phyloP scores from a whole-genome alignment of 2,797 vertebrate species.

The Heterohyrax brucei region DNA sequence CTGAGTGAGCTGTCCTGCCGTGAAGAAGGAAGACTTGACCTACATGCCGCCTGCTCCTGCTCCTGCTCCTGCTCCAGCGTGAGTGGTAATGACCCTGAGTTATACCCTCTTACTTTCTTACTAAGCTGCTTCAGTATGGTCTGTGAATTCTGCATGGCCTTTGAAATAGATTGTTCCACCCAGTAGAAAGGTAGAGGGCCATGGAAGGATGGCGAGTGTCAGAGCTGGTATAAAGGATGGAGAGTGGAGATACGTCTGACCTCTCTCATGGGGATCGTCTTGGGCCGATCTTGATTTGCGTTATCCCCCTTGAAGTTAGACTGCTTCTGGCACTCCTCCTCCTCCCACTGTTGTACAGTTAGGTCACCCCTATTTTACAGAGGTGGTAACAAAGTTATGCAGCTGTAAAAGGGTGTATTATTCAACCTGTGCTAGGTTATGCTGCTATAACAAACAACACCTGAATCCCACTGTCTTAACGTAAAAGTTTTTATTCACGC shows the following conservation, averaged over 20 bases:
- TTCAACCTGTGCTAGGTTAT: neutral
- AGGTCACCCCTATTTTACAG: neutral
- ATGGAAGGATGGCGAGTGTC: neutral
- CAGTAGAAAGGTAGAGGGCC: too few species aligned
- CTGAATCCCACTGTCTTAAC: neutral
- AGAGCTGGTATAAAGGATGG: neutral
- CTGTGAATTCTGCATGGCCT: too few species aligned
- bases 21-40: too few species aligned
- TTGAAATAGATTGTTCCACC: too few species aligned
- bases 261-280: neutral
- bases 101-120: too few species aligned
- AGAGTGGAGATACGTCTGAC: neutral
- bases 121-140: too few species aligned
- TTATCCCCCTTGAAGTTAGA: neutral
- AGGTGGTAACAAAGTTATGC: neutral
- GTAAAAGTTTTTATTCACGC: neutral
- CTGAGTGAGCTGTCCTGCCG: too few species aligned
- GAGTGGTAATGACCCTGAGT: too few species aligned
- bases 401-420: accelerated
- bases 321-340: neutral
- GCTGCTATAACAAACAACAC: neutral
- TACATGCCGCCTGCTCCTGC: too few species aligned
- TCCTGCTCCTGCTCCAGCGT: too few species aligned
- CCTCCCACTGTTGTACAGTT: neutral
- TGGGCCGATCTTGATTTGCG: neutral